phyloP scores from a whole-genome alignment of 2,797 vertebrate species.

The Pangasius sanitwongsei region DNA sequence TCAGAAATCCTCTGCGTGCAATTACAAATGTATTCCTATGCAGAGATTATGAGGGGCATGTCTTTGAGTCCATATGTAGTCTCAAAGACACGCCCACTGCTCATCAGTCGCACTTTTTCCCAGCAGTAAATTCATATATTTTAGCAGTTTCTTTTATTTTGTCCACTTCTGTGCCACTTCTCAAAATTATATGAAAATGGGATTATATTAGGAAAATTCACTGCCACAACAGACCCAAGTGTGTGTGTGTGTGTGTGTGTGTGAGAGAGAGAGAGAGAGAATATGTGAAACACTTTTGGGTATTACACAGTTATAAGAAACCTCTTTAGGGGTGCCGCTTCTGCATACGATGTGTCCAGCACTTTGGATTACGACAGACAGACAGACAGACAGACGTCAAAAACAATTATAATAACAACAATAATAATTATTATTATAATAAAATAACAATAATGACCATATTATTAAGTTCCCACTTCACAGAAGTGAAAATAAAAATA shows the following conservation, averaged over 20 bases:
- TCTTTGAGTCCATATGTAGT: too few relatives aligned
- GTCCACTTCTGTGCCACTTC: neutral
- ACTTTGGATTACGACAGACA: constrained; percentile 84
- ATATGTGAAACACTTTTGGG: neutral
- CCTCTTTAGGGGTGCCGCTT: constrained; percentile 74
- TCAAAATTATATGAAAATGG: neutral
- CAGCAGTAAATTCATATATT: neutral
- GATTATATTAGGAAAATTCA: neutral
- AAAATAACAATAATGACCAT: constrained; percentile 76
- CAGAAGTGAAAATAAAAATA: constrained; percentile 95
- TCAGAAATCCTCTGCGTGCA: neutral
- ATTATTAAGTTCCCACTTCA: constrained; percentile 92
- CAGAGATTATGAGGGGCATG: neutral
- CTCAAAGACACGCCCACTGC: neutral
- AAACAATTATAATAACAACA: constrained; percentile 68
- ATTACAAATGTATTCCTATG: neutral
- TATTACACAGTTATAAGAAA: constrained; percentile 24
- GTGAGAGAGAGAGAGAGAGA: neutral
- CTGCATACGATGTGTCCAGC: constrained; percentile 90
- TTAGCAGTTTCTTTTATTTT: neutral
- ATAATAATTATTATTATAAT: constrained; percentile 79
- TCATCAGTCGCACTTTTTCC: neutral
- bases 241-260: too few relatives aligned
- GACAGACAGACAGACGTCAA: constrained; percentile 49
- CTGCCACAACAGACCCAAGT: neutral